Percentiles rank a stretch among this genome's conserved stretches.
Conservation (phyloP, 2,113 vertebrate genomes). For the Ginglymostoma cirratum region DNA sequence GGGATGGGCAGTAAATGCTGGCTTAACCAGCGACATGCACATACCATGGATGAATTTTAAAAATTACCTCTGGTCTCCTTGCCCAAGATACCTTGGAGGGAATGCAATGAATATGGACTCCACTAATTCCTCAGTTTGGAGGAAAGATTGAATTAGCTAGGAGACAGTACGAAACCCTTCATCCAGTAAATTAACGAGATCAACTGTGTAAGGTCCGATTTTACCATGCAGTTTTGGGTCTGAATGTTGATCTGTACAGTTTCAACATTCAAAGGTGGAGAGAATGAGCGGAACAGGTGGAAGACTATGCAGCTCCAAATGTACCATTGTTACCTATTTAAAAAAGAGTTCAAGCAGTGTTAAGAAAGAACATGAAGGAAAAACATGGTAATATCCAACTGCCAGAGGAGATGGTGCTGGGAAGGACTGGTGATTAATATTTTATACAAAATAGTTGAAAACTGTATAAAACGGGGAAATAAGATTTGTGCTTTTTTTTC, state of each 20-base stretch:
- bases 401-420: not conserved
- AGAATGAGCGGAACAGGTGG: not conserved
- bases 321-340: not conserved
- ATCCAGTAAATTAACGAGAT: not conserved
- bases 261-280: not conserved
- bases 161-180: not conserved
- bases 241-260: too few species aligned
- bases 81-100: too few species aligned
- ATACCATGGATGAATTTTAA: too few species aligned
- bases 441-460: not conserved
- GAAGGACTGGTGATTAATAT: not conserved
- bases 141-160: too few species aligned
- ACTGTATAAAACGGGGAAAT: not conserved
- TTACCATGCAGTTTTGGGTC: too few species aligned
- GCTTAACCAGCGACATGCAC: too few species aligned
- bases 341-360: not conserved
- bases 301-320: not conserved
- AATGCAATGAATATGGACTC: too few species aligned
- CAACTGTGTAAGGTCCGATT: too few species aligned
- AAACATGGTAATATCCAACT: not conserved
- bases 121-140: too few species aligned
- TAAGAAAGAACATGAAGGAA: not conserved
- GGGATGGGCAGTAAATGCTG: too few species aligned
- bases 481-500: conserved; percentile 33
- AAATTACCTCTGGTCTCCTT: too few species aligned